phyloP scores from a whole-genome alignment of 2,888 invertebrate genomes.

The Lydus trimaculatus region DNA sequence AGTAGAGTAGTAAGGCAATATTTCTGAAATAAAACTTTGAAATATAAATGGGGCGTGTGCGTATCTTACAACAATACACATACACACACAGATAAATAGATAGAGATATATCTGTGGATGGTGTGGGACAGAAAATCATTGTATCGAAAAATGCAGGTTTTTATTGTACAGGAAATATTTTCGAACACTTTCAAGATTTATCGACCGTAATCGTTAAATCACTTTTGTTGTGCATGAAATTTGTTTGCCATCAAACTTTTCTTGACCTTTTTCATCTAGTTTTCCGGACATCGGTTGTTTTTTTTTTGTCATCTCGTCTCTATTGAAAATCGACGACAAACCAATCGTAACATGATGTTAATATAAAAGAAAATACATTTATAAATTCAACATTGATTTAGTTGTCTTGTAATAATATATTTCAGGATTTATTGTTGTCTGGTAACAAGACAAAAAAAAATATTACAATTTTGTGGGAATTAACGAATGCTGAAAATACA shows the following conservation, averaged over 20 bases:
- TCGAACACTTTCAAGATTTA: constrained; percentile 44
- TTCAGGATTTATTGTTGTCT: neutral
- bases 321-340: neutral
- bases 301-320: neutral
- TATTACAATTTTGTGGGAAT: neutral
- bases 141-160: constrained; percentile 43
- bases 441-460: neutral
- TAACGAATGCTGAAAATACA: neutral
- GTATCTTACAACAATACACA: constrained; percentile 30
- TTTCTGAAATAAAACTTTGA: constrained; percentile 57
- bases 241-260: constrained; percentile 1
- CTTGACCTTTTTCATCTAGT: constrained; percentile 3
- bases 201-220: constrained; percentile 45
- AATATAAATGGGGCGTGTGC: constrained; percentile 58
- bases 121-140: constrained; percentile 37
- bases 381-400: neutral
- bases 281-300: neutral
- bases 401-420: neutral
- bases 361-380: neutral
- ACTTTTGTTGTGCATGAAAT: constrained; percentile 31
- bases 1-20: constrained; percentile 49
- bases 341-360: neutral
- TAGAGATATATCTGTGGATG: constrained; percentile 39
- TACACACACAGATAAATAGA: neutral
- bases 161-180: constrained; percentile 46